Conservation (phyloP, 1,140 invertebrate species). For the Drosophila carrolli region DNA sequence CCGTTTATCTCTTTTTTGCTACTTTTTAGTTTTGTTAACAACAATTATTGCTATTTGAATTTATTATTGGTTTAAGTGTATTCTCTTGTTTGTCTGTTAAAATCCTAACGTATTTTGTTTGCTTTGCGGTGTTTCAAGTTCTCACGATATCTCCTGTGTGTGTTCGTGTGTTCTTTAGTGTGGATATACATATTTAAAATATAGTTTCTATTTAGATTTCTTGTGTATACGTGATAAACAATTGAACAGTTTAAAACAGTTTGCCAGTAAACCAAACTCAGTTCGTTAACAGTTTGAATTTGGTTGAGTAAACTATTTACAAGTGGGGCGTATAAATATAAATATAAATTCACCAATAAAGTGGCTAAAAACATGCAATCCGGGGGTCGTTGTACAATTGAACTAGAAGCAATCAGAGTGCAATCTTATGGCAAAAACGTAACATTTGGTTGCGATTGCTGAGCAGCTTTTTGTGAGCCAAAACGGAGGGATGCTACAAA, state of each 20-base stretch:
- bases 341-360: conserved; percentile 35
- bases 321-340: conserved; percentile 22
- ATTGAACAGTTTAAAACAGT: conserved; percentile 53
- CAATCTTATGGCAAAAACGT: conserved; percentile 50
- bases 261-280: conserved; percentile 39
- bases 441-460: conserved; percentile 49
- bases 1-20: conserved; percentile 21
- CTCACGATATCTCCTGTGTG: conserved; percentile 41
- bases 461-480: conserved; percentile 1
- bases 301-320: conserved; percentile 46
- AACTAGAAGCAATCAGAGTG: conserved; percentile 45
- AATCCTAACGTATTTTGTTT: conserved; percentile 54
- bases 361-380: conserved; percentile 35
- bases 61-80: conserved; percentile 69
- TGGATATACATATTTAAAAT: conserved; percentile 60
- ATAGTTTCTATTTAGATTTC: conserved; percentile 51
- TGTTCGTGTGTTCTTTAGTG: conserved; percentile 13
- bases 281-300: conserved; percentile 48
- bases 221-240: conserved; percentile 57
- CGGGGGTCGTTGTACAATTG: conserved; percentile 44
- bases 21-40: conserved; percentile 61
- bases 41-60: conserved; percentile 80
- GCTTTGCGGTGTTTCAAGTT: conserved; percentile 68
- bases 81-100: conserved; percentile 46
- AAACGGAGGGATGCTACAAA: conserved; percentile 25